These are phyloP conservation scores for Endotricha flammealis DNA, from an alignment of 2,888 invertebrate species.

Conservation along the genomic window DNA sequence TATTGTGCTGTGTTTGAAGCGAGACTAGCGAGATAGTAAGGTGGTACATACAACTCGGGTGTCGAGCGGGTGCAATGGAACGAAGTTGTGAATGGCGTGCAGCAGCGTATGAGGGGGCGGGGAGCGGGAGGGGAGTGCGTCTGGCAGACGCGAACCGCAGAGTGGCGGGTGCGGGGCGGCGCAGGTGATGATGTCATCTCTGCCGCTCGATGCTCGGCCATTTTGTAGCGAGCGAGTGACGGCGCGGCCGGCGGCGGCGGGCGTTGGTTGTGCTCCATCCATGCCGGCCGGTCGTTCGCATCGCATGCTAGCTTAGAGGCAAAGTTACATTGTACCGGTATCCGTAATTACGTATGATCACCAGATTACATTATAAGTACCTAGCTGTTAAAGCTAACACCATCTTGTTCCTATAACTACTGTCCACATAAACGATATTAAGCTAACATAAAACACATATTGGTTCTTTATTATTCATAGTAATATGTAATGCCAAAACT, in stretches of 20 bases:
- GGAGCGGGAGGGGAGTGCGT: constrained; percentile 26
- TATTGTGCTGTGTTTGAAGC: constrained; percentile 5
- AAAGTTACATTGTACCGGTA: too few species aligned
- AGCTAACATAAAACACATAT: background rate
- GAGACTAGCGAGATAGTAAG: constrained; percentile 18
- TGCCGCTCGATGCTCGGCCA: constrained; percentile 39
- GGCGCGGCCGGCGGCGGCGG: background rate
- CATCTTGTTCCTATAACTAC: too few species aligned
- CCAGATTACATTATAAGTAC: too few species aligned
- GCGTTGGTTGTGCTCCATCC: background rate
- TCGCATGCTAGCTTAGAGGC: too few species aligned
- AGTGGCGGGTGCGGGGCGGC: constrained; percentile 27
- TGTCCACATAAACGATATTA: too few species aligned
- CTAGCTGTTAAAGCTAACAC: too few species aligned
- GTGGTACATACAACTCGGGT: constrained; percentile 27
- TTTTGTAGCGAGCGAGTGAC: constrained; percentile 34
- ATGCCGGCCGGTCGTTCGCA: background rate
- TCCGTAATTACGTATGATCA: too few species aligned
- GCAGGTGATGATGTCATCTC: constrained; percentile 55
- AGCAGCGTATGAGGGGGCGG: constrained; percentile 25
- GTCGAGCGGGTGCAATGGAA: constrained; percentile 43
- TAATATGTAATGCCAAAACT: too few species aligned
- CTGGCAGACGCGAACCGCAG: constrained; percentile 24
- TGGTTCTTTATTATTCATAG: too few species aligned
- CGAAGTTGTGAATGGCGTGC: constrained; percentile 57